Conservation (phyloP, 1,140 invertebrate species). For the Drosophila ficusphila region DNA sequence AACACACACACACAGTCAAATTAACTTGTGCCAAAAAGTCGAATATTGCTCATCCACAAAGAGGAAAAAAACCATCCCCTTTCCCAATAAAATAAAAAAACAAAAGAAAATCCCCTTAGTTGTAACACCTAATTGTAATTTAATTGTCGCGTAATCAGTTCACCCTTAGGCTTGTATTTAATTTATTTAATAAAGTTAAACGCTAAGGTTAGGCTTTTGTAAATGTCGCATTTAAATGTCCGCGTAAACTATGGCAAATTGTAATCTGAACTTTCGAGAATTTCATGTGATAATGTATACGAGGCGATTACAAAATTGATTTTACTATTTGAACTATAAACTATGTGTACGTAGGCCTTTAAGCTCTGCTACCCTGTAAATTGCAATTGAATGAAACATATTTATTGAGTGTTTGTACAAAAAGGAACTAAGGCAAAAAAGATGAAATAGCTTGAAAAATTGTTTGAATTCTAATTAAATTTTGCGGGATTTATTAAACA, state of each 20-base stretch:
- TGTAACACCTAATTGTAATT: conserved; percentile 53
- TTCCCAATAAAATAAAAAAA: not conserved
- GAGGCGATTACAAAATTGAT: conserved; percentile 54
- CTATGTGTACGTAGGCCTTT: conserved; percentile 26
- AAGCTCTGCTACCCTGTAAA: conserved; percentile 46
- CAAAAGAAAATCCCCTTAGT: not conserved
- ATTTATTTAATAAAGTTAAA: conserved; percentile 67
- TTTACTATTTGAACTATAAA: conserved; percentile 49
- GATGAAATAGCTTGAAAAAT: not conserved
- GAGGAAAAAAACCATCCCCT: not conserved
- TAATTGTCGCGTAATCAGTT: conserved; percentile 50
- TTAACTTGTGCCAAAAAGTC: conserved; percentile 78
- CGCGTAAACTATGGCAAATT: conserved; percentile 33
- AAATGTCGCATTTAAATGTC: conserved; percentile 77
- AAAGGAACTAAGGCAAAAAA: conserved; percentile 27
- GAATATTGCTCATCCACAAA: conserved; percentile 74
- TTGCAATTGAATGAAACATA: conserved; percentile 36
- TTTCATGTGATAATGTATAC: conserved; percentile 83
- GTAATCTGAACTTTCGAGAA: conserved; percentile 73
- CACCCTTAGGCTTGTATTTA: conserved; percentile 65
- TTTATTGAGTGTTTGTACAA: conserved; percentile 57
- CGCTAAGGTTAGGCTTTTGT: conserved; percentile 73
- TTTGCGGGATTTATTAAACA: conserved; percentile 5
- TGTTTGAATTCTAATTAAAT: not conserved
- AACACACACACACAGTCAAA: conserved; percentile 46